Conservation (phyloP, 2,888 invertebrate species). For the Cistogaster globosa region DNA sequence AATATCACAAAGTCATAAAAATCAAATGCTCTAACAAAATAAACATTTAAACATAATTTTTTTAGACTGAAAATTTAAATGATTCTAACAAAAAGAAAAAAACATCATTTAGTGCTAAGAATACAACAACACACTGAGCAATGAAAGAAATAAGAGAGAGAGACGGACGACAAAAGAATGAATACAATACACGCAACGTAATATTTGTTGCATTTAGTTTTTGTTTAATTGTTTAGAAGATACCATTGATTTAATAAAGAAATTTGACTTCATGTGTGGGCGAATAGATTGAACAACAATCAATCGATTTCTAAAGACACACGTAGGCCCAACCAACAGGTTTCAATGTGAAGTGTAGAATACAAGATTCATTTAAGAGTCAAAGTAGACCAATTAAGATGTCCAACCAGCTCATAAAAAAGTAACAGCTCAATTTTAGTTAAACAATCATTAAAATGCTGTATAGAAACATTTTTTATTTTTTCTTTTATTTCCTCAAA, state of each 20-base stretch:
- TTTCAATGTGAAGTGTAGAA: slow-evolving; percentile 47
- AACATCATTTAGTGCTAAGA: neutral
- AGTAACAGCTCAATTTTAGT: slow-evolving; percentile 71
- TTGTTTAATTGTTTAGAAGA: slow-evolving; percentile 32
- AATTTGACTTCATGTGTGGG: slow-evolving; percentile 60
- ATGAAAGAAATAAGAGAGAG: neutral
- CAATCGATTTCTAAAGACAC: slow-evolving; percentile 9
- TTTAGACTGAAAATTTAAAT: slow-evolving; percentile 29
- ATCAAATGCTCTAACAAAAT: slow-evolving; percentile 44
- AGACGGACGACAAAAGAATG: slow-evolving; percentile 37
- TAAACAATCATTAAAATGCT: slow-evolving; percentile 24
- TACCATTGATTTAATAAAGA: slow-evolving; percentile 37
- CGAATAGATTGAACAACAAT: slow-evolving; percentile 24
- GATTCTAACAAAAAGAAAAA: too few relatives aligned
- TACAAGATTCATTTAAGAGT: slow-evolving; percentile 60
- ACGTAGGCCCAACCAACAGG: slow-evolving; percentile 28
- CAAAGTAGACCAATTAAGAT: slow-evolving; percentile 74
- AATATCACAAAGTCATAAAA: slow-evolving; percentile 57
- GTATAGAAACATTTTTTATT: slow-evolving; percentile 5
- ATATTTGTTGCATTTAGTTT: slow-evolving; percentile 53
- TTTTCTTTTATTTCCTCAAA: neutral
- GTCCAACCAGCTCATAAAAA: slow-evolving; percentile 68
- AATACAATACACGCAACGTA: slow-evolving; percentile 47
- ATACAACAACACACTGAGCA: neutral
- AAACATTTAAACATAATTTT: slow-evolving; percentile 50